Evolutionary conservation across 2,797 vertebrate species (phyloP).

Genomic region (Crocidura indochinensis): DNA sequence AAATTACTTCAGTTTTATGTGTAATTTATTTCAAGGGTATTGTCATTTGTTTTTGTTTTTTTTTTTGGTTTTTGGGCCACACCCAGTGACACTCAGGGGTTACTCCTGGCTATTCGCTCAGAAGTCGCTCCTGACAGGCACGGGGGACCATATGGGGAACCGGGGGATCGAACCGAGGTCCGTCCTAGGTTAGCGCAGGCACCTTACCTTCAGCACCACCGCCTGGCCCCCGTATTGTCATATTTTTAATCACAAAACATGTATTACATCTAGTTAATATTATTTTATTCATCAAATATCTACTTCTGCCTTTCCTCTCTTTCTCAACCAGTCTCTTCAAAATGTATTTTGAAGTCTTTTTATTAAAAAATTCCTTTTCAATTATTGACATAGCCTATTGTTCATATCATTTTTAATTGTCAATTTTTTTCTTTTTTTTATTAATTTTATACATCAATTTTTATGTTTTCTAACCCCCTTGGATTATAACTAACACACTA

Average conservation of each 20-base stretch:
- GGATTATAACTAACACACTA: neutral
- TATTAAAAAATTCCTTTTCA: neutral
- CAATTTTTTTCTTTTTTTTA: neutral
- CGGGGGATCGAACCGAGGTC: too few species aligned
- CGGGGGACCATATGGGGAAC: too few species aligned
- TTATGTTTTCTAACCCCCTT: neutral
- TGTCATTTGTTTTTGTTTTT: too few species aligned
- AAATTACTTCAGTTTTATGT: neutral
- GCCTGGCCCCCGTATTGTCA: too few species aligned
- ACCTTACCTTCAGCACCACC: too few species aligned
- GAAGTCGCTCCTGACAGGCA: too few species aligned
- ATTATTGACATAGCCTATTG: neutral
- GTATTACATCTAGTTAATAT: neutral
- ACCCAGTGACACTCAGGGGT: too few species aligned
- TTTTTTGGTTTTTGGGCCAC: too few species aligned
- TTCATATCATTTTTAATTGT: neutral
- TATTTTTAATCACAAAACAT: neutral
- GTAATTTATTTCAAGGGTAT: neutral
- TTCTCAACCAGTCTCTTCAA: neutral
- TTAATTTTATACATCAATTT: neutral
- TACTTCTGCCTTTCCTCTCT: neutral
- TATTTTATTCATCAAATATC: neutral
- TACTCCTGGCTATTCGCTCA: too few species aligned
- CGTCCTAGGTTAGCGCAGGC: too few species aligned
- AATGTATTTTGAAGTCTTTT: neutral